phyloP scores from a whole-genome alignment of 2,113 vertebrate species.

The Eulacestoma nigropectus region DNA sequence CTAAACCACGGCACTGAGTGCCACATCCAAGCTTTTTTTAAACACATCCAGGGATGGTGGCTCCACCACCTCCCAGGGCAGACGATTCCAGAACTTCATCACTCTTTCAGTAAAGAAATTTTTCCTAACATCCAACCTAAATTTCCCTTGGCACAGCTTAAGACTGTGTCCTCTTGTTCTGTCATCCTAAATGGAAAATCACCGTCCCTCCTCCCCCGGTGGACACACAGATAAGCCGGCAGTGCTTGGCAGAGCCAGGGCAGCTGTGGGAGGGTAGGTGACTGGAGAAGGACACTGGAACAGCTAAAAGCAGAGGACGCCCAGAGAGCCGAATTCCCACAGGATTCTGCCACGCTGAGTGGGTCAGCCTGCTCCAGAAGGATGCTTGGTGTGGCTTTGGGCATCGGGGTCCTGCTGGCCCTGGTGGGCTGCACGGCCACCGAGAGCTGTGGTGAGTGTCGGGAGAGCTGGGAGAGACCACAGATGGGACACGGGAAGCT shows the following conservation, averaged over 20 bases:
- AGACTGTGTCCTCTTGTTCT: too few species aligned
- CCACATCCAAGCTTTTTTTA: too few species aligned
- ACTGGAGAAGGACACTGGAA: accelerated
- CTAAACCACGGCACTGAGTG: too few species aligned
- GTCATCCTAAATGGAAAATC: background rate
- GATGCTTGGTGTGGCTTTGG: background rate
- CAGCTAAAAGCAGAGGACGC: background rate
- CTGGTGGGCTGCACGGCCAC: background rate
- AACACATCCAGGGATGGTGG: too few species aligned
- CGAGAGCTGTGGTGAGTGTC: background rate
- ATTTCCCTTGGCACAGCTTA: too few species aligned
- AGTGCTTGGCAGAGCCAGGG: background rate
- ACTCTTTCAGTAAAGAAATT: too few species aligned
- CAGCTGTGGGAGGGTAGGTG: accelerated
- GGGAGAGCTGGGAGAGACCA: accelerated
- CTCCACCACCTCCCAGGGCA: too few species aligned
- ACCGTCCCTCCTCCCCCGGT: accelerated
- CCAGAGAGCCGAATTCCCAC: accelerated
- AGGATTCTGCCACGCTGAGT: accelerated
- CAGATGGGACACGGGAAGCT: accelerated
- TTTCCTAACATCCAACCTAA: too few species aligned
- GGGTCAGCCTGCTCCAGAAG: background rate
- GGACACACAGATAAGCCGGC: background rate
- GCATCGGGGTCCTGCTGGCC: background rate
- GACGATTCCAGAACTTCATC: too few species aligned